Base-by-base conservation (phyloP, 1,140 invertebrate species). In the Triops longicaudatus region DNA sequence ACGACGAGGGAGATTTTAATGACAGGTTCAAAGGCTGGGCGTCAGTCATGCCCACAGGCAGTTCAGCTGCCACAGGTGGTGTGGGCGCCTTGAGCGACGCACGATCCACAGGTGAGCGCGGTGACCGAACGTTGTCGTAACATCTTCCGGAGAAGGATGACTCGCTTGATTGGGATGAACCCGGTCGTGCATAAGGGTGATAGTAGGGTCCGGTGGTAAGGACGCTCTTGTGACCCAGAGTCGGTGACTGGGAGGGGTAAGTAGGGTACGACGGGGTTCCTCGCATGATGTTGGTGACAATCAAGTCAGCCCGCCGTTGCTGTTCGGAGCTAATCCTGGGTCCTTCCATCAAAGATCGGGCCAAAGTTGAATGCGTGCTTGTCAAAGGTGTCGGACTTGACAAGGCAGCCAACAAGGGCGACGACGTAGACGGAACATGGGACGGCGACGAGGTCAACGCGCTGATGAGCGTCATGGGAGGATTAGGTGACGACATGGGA, bases 241-340 rank as follows among this genome's bases (percentile, higher is more conserved):
- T 83, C 50, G 85, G 84, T 10, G 81, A 82, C 28, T 82, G 81
- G 22, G 50, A 63, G 14, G 50, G 22, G n/a, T 63, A 63, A 63
- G 50, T 63, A 28, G 71, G 26, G 50, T 44, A 41, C 50, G 76
- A 44, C 27, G 26, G 31, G 27, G 72, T 90, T 9, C 89, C 90
- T 43, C 91, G 87, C 90, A 94, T 93, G 82, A 95, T 92, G 82
- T 93, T 94, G 82, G 92, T 93, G 83, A 94, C 92, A 80, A 95
- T 94, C 78, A 95, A 91, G 82, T 95, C 93, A 43, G 92, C 92
- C 80, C 92, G 89, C 84, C 95, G 94, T 83, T 75, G 77, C 85
- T 95, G 93, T 83, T 95, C 93, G 31, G 92, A 91, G 7, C 91
- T 94, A 90, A 95, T 91, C 63, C 92, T 86, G 0, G 93, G 93